Evolutionary conservation across 2,797 vertebrate species (phyloP), one percentile per base, ranked within the genome.

Genomic region (Schizopygopsis malacanthus): DNA sequence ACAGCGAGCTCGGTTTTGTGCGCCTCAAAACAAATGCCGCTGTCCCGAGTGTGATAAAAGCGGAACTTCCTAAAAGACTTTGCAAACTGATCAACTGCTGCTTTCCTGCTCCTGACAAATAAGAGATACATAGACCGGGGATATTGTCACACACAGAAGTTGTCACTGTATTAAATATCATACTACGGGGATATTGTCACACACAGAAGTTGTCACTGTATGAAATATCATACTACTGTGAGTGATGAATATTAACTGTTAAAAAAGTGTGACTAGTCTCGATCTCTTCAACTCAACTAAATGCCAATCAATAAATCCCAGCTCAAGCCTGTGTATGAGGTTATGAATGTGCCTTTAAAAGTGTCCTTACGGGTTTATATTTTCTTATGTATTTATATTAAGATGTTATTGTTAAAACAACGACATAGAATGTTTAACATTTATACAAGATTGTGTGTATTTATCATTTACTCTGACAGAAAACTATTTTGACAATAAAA

Each of bases 1-100:
- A 98, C 97, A 0, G 96, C 96, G 91, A 98, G 98, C 90, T 98
- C 97, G 0, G 95, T 96, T 71, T 97, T 97, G 20, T 99, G 96
- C 89, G 93, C 93, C 83, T 93, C 94, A 84, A 99, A 99, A 93
- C 97, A 98, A 93, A 97, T 98, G 97, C 97, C 97, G 18, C 94
- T 98, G 90, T 98, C 98, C 89, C 96, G 98, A 92, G 97, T 98
- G 41, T 99, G 93, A 93, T 5, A 28, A 3, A 52, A 13, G 18
- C 16, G 6, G 20, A 22, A 45, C 41, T 43, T 28, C 0, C 12
- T 39, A 37, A 61, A 75, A 59, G 18, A n/a, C 50, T 70, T 77
- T 70, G 20, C 28, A 52, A 52, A 77, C n/a, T 18, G 37, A 22
- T 37, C 15, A n/a, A 25, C 25, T 63, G 43, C 45, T 47, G 70